phyloP scores from a whole-genome alignment of 2,113 vertebrate species.

The Mugil cephalus region DNA sequence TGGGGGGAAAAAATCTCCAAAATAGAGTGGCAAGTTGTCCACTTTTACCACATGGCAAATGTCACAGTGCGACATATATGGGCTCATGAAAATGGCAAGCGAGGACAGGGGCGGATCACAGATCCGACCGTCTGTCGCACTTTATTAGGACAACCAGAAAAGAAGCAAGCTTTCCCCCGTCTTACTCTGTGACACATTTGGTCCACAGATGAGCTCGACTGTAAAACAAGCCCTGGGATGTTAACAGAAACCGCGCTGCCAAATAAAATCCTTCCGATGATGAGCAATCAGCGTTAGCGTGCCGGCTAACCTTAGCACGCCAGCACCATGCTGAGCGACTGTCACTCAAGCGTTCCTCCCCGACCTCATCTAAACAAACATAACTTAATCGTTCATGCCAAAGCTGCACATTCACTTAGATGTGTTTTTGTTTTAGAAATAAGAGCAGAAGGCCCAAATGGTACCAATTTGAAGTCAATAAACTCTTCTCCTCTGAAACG shows the following conservation, averaged over 20 bases:
- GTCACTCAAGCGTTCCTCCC: constrained; percentile 11
- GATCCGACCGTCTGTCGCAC: constrained; percentile 65
- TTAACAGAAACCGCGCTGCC: constrained; percentile 59
- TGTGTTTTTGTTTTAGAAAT: constrained; percentile 17
- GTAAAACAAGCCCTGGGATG: constrained; percentile 65
- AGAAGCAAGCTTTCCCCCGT: constrained; percentile 50
- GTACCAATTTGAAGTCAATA: constrained; percentile 86
- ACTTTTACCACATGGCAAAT: constrained; percentile 74
- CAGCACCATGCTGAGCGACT: constrained; percentile 19
- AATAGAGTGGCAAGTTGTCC: constrained; percentile 62
- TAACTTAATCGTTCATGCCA: constrained; percentile 6
- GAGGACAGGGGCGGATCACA: constrained; percentile 46
- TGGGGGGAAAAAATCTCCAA: constrained; percentile 16
- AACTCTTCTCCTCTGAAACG: constrained; percentile 72
- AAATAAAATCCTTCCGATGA: constrained; percentile 52
- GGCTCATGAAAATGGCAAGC: constrained; percentile 64
- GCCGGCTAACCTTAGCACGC: constrained; percentile 33
- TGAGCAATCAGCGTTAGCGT: constrained; percentile 40
- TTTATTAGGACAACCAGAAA: constrained; percentile 54
- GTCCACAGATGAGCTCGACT: constrained; percentile 69
- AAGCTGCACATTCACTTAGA: constrained; percentile 15
- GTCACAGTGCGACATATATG: constrained; percentile 67
- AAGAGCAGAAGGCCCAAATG: constrained; percentile 72
- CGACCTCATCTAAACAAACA: constrained; percentile 41
- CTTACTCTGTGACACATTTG: constrained; percentile 71